Evolutionary conservation across 2,113 vertebrate genomes (phyloP), one percentile per base, ranked within the genome.

Genomic region (Castor canadensis): DNA sequence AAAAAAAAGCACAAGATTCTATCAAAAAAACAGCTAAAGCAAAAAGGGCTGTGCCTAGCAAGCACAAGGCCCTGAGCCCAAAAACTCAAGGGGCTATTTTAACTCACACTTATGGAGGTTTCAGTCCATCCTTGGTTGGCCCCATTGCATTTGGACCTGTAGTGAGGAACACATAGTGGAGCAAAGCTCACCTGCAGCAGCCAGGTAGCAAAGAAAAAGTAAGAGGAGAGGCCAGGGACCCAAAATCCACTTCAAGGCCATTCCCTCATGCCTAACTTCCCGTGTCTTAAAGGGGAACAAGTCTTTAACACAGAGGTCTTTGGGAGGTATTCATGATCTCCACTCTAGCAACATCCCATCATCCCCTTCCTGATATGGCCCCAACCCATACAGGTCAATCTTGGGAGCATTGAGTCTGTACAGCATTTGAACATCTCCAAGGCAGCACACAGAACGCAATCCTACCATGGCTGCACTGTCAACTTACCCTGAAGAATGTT

Each of bases 311-410:
- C 32, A 35, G 20, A 17, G 17, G 24, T 17, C n/a, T 56, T 56
- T 40, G 17, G 56, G 3, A 16, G 28, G 32, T 49, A 30, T 9
- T 82, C 6, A 56, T 45, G 79, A 30, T 47, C 79, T n/a, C n/a
- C n/a, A n/a, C n/a, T n/a, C 15, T 4, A 43, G 38, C 38, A 10
- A 5, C 32, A 32, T 20, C 28, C 16, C 32, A 43, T 9, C 1
- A 4, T 32, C 38, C 22, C 32, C 9, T 43, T 69, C 52, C 1
- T 3, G 12, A 9, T 19, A 4, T 52, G 32, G 35, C n/a, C 24
- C 5, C 2, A 1, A 13, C 62, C 15, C 16, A 0, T 2, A 1
- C 0, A 0, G 5, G 3, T 71, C 72, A 19, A 0, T 6, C 43
- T 22, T 1, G 49, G 43, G 30, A 60, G 16, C 15, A 1, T 19